Evolutionary conservation across 2,797 vertebrate genomes (phyloP), one percentile per base, ranked within the genome.

Genomic region (Darevskia nairensis): DNA sequence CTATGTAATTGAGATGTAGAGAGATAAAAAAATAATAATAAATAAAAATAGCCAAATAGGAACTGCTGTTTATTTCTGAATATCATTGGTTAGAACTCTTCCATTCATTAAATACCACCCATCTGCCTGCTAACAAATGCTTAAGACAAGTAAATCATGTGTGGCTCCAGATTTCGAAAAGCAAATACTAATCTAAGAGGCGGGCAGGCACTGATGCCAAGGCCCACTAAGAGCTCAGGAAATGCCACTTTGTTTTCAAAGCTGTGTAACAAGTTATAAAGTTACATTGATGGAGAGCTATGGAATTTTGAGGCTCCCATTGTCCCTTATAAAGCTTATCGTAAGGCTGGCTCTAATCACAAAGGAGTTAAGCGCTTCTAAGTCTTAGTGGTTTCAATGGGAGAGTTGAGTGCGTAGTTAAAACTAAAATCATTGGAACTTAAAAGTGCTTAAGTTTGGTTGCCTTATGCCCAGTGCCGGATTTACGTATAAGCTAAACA

Each of bases 1-100:
- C 92, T 89, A 83, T 88, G 89, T 89, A 96, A 95, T 95, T 94
- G 94, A 95, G 96, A 95, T 92, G 94, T 23, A 91, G 91, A 95
- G 94, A 93, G 55, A 90, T 64, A 91, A 90, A 90, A 88, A 4
- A 55, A 55, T 55, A 55, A 29, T 74, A 86, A 87, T 84, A 89
- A 88, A 19, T 86, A 92, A 95, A 55, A 93, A 27, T 4, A 50
- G 32, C 64, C 0, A 35, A 93, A 86, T 39, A 91, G 35, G 84
- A 95, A 55, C 44, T 69, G 35, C 82, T 93, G 90, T 84, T 86
- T 92, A 87, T 39, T 89, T 77, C 76, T 87, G 91, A 92, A 85
- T 87, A 64, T 81, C 13, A 0, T 32, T 89, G 78, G 85, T 64
- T 94, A 1, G 0, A 89, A 82, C 1, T 76, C 72, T 89, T 2